A percentile compares a stretch with the other conserved stretches of the same genome.
phyloP scores from a whole-genome alignment of 1,140 invertebrate species.

The Drosophila ohnishii region DNA sequence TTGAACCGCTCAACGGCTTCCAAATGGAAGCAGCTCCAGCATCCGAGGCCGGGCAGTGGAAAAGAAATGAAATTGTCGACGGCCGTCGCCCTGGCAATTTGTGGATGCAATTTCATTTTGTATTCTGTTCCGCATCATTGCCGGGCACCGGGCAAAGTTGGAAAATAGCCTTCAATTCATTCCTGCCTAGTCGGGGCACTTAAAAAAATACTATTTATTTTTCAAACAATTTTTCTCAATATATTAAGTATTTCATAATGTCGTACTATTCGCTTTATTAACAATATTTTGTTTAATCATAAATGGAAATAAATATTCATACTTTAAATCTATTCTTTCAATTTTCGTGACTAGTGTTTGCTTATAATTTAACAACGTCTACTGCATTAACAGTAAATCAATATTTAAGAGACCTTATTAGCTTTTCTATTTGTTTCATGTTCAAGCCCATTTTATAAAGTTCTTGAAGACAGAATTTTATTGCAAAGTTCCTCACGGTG shows the following conservation, averaged over 20 bases:
- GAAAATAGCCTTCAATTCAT: constrained; percentile 2
- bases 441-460: not conserved
- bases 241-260: too few species aligned
- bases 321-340: too few species aligned
- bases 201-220: not conserved
- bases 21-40: constrained; percentile 55
- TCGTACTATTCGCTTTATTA: not conserved
- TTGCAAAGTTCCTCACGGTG: not conserved
- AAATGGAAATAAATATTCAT: not conserved
- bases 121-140: constrained; percentile 78
- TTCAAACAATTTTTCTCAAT: not conserved
- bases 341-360: too few species aligned
- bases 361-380: too few species aligned
- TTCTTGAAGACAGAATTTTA: not conserved
- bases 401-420: not conserved
- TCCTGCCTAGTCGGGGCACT: not conserved
- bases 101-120: constrained; percentile 76
- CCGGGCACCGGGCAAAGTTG: constrained; percentile 25
- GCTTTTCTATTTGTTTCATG: not conserved
- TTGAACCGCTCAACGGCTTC: constrained; percentile 59
- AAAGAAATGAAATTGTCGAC: constrained; percentile 77
- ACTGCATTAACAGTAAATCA: too few species aligned
- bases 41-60: not conserved
- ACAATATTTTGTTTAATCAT: not conserved
- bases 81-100: constrained; percentile 64